A percentile compares a stretch with the other conserved stretches of the same genome.
Conservation (phyloP, 2,797 vertebrate genomes). For the Silurus lanzhouensis region DNA sequence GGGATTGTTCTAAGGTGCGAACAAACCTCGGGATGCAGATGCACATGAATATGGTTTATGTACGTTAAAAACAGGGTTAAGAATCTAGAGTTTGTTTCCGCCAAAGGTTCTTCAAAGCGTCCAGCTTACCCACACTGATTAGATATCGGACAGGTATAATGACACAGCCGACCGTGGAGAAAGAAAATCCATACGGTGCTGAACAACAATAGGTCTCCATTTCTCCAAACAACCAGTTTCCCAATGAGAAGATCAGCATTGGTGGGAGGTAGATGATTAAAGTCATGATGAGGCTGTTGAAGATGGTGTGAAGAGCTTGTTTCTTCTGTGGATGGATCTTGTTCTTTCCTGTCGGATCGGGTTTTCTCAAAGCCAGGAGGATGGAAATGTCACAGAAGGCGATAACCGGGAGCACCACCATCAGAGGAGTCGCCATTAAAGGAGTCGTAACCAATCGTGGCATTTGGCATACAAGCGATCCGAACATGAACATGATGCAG, state of each 20-base stretch:
- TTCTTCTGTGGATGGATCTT: slow-evolving; percentile 69
- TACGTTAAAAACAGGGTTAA: too few relatives aligned
- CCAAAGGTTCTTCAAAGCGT: not conserved
- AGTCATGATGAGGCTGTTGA: slow-evolving; percentile 58
- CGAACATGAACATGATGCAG: slow-evolving; percentile 17
- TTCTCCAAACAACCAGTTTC: not conserved
- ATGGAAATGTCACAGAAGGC: slow-evolving; percentile 65
- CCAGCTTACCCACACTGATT: not conserved
- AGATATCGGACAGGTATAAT: slow-evolving; percentile 18
- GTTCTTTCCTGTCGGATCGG: slow-evolving; percentile 44
- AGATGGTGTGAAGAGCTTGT: slow-evolving; percentile 63
- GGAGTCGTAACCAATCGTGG: not conserved
- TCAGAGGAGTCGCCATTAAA: slow-evolving; percentile 41
- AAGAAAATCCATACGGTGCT: not conserved
- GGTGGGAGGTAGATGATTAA: slow-evolving; percentile 57
- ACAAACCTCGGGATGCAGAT: not conserved
- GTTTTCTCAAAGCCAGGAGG: slow-evolving; percentile 54
- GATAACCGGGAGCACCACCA: slow-evolving; percentile 59
- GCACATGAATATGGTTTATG: too few relatives aligned
- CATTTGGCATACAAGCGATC: not conserved
- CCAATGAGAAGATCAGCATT: not conserved
- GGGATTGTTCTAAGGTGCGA: not conserved
- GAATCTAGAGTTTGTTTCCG: not conserved
- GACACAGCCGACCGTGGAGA: not conserved
- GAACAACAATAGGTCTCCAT: not conserved